A percentile compares a stretch with the other conserved stretches of the same genome.
Conservation (phyloP, 23 tunicate species). For the Ascidia mentula region DNA sequence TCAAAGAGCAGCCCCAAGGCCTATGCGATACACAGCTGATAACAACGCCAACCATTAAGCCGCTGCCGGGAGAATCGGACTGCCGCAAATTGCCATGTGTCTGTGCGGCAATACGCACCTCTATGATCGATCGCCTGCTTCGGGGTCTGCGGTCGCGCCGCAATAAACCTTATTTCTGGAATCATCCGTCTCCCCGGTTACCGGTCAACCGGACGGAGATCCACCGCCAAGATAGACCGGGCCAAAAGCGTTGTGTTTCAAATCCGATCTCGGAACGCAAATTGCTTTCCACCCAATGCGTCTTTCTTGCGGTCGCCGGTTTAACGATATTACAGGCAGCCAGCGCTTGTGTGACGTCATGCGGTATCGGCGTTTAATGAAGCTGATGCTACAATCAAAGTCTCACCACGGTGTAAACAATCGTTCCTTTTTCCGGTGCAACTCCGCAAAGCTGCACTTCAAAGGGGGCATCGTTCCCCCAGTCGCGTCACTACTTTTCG, state of each 20-base stretch:
- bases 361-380: constrained; percentile 4
- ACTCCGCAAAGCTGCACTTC: not conserved
- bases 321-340: not conserved
- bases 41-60: not conserved
- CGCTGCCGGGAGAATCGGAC: not conserved
- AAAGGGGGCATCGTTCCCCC: not conserved
- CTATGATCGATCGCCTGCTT: not conserved
- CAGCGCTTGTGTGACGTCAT: not conserved
- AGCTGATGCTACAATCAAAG: not conserved
- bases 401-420: constrained; percentile 3
- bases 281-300: not conserved
- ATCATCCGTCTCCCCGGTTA: constrained; percentile 6
- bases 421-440: not conserved
- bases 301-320: not conserved
- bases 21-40: not conserved
- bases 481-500: not conserved
- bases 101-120: not conserved
- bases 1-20: not conserved
- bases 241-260: not conserved
- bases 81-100: constrained; percentile 7
- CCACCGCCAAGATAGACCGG: not conserved
- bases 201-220: not conserved
- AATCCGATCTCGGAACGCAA: not conserved
- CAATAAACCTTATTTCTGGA: constrained; percentile 2
- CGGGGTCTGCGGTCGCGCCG: not conserved